Evolutionary conservation across 2,113 vertebrate genomes (phyloP).

Genomic region (Aythya baeri): DNA sequence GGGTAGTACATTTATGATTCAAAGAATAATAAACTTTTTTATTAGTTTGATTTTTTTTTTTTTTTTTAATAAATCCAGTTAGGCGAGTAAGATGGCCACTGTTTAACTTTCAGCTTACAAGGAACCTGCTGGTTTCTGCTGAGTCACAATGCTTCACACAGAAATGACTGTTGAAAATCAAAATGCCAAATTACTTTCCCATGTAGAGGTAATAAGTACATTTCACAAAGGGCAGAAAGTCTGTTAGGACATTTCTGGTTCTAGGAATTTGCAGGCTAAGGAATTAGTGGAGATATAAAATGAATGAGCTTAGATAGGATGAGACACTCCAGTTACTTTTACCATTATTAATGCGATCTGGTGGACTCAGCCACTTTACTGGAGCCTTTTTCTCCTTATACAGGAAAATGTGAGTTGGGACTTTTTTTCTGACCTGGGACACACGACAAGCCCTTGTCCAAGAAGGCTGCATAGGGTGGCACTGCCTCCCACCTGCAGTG

Average conservation of each 20-base stretch:
- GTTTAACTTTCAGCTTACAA: not conserved
- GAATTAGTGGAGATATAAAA: constrained; percentile 25
- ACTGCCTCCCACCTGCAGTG: not conserved
- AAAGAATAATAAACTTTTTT: not conserved
- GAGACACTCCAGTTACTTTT: constrained; percentile 1
- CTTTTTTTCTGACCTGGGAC: not conserved
- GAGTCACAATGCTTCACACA: not conserved
- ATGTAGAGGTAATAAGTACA: constrained; percentile 16
- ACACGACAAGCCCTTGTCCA: not conserved
- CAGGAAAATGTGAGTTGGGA: not conserved
- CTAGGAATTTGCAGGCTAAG: constrained; percentile 26
- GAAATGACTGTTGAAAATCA: constrained; percentile 41
- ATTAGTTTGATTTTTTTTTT: not conserved
- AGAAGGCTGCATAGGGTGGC: not conserved
- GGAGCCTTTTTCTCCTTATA: not conserved
- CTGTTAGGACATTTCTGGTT: constrained; percentile 8
- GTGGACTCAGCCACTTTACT: not conserved
- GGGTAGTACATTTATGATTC: not conserved
- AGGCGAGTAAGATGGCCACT: not conserved
- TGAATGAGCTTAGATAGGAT: not conserved
- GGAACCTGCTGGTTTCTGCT: not conserved
- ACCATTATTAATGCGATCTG: not conserved
- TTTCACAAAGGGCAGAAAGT: constrained; percentile 30
- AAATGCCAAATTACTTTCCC: constrained; percentile 42
- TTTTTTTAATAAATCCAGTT: not conserved